Percentiles rank a stretch among this genome's conserved stretches.
Evolutionary conservation across 2,888 invertebrate species (phyloP).

Genomic region (Agrotis ipsilon): DNA sequence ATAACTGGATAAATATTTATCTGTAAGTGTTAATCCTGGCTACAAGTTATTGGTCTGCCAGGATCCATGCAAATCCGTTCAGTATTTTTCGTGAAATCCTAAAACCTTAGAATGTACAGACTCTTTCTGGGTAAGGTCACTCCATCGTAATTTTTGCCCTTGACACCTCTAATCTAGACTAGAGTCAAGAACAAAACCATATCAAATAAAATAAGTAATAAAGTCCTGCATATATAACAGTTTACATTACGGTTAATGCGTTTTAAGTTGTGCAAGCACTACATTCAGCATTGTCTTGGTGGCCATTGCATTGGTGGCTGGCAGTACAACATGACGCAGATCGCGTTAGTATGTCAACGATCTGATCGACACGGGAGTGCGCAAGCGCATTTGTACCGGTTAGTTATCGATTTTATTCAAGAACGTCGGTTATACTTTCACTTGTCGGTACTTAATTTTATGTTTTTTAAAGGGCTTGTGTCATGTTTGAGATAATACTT

Average conservation of each 20-base stretch:
- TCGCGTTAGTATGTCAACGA: slow-evolving; percentile 66
- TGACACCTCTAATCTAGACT: too few relatives aligned
- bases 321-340: slow-evolving; percentile 44
- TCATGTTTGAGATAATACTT: slow-evolving; percentile 21
- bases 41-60: too few relatives aligned
- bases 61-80: too few relatives aligned
- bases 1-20: too few relatives aligned
- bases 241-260: not conserved
- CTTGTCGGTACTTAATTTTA: slow-evolving; percentile 70
- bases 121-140: too few relatives aligned
- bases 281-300: slow-evolving; percentile 31
- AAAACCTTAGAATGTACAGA: too few relatives aligned
- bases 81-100: too few relatives aligned
- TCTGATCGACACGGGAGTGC: slow-evolving; percentile 48
- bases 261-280: slow-evolving; percentile 1
- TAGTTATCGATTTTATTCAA: slow-evolving; percentile 72
- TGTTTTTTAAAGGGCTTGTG: slow-evolving; percentile 42
- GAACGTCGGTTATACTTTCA: slow-evolving; percentile 75
- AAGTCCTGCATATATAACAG: not conserved
- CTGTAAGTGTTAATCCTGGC: too few relatives aligned
- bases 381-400: slow-evolving; percentile 53
- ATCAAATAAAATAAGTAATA: too few relatives aligned
- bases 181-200: too few relatives aligned
- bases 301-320: slow-evolving; percentile 32
- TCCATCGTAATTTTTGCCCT: too few relatives aligned